A percentile compares a stretch with the other conserved stretches of the same genome.
Evolutionary conservation across 2,797 vertebrate genomes (phyloP).

Genomic region (Coregonus suidteri): DNA sequence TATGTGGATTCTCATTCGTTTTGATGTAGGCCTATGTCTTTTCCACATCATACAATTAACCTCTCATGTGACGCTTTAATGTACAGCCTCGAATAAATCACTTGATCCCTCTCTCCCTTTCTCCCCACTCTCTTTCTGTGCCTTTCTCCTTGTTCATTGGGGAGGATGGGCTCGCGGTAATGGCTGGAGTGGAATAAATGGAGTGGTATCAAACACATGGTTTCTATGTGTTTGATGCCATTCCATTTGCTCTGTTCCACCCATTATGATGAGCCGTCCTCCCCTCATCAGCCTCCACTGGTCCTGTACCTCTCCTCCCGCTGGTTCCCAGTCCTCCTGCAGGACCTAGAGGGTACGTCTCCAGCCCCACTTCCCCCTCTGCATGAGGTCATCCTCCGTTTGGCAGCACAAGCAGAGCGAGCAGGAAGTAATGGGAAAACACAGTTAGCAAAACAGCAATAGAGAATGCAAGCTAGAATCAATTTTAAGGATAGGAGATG

Average conservation of each 20-base stretch:
- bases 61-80: background rate
- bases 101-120: background rate
- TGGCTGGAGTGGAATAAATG: too few species aligned
- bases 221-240: too few species aligned
- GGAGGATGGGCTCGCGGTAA: too few species aligned
- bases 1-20: background rate
- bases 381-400: constrained; percentile 4
- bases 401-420: background rate
- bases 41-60: background rate
- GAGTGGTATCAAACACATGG: too few species aligned
- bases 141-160: background rate
- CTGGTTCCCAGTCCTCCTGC: constrained; percentile 12
- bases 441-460: background rate
- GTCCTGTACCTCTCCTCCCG: background rate
- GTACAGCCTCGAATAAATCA: background rate
- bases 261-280: too few species aligned
- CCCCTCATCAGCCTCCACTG: too few species aligned
- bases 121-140: background rate
- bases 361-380: background rate
- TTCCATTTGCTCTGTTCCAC: too few species aligned
- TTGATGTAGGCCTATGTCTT: too few species aligned
- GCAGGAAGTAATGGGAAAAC: background rate
- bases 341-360: background rate
- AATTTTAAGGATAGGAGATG: background rate
- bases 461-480: background rate